These are phyloP conservation scores for Crepidodera aurea DNA, from an alignment of 2,888 invertebrate species.

Conservation along the genomic window DNA sequence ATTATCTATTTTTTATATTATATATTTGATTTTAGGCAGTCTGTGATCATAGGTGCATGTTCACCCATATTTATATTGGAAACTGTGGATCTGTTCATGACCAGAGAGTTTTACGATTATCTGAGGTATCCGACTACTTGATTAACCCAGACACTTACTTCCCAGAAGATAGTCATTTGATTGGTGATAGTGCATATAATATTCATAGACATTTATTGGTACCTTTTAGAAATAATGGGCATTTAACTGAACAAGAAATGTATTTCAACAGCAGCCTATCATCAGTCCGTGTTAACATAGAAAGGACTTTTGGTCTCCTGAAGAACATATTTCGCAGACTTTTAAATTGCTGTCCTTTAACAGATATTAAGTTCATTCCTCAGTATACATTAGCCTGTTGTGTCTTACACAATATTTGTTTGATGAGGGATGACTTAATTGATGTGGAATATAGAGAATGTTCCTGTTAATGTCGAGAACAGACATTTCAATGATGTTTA, in stretches of 20 bases:
- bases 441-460: background rate
- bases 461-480: background rate
- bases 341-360: background rate
- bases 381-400: background rate
- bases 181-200: slow-evolving; percentile 1
- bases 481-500: background rate
- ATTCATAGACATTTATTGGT: background rate
- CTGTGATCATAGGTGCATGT: no score
- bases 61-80: no score
- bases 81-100: no score
- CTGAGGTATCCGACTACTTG: no score
- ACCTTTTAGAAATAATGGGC: background rate
- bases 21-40: no score
- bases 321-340: background rate
- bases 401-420: slow-evolving; percentile 1
- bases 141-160: no score
- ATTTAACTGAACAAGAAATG: background rate
- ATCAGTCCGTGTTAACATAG: background rate
- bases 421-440: background rate
- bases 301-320: background rate
- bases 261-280: background rate
- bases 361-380: slow-evolving; percentile 1
- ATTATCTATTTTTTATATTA: no score
- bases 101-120: no score
- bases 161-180: background rate